Evolutionary conservation across 1,140 invertebrate genomes (phyloP), one percentile per base, ranked within the genome.

Genomic region (Achroia grisella): DNA sequence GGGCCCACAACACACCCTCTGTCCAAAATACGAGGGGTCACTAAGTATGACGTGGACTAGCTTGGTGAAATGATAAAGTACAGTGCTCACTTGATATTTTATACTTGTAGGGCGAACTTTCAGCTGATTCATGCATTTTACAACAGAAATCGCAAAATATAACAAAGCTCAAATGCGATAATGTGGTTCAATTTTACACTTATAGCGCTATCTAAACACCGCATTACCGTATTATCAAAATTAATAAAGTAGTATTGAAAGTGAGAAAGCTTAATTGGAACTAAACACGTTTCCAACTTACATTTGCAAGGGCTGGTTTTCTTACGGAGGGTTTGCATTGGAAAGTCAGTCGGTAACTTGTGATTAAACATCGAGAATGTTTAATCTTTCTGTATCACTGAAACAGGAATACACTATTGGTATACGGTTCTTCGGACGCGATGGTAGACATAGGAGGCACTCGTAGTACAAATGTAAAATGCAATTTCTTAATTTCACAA

Each of bases 251-350:
- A 48, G 56, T 46, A 62, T 60, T 23, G 42, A 59, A 56, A 58
- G 61, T 56, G 36, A 54, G 44, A 44, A 65, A 71, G 59, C 62
- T 44, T 33, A 44, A 36, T 56, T 56, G 17, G 55, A 71, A 55
- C 55, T 56, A 62, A 49, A 61, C 50, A 69, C 49, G 48, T 36
- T 48, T 42, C 45, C 53, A 54, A 94, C 93, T 94, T 88, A 95
- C 93, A 94, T 90, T 95, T 95, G 86, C 92, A 92, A 73, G 93
- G 93, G 86, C 93, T 95, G 69, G 92, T 94, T 89, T 93, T 94
- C 88, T 94, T 95, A 66, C 94, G 89, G 86, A 95, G 88, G 66
- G 93, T 95, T 91, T 95, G 93, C 94, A 95, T 95, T 78, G 81
- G 86, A 84, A 87, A 87, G 61, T 83, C 79, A 66, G 74, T 77